These are phyloP conservation scores for Liposcelis brunnea DNA, from an alignment of 2,888 invertebrate species.

Conservation along the genomic window DNA sequence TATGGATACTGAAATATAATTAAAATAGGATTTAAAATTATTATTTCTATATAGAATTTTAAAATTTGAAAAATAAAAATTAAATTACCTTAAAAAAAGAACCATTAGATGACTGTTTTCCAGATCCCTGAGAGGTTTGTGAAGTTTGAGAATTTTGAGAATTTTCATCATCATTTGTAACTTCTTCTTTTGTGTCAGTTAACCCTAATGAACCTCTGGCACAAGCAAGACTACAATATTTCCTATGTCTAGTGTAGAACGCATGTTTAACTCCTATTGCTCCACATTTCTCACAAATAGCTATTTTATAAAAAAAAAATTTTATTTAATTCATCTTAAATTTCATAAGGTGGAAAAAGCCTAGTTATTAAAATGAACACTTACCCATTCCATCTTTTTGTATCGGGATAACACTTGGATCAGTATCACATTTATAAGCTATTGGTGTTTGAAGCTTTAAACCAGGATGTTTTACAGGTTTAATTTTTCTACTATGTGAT, in stretches of 20 bases:
- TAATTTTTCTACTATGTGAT: slow-evolving; percentile 42
- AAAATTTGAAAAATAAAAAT: too few species aligned
- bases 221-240: slow-evolving; percentile 67
- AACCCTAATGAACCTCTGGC: slow-evolving; percentile 35
- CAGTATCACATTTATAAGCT: slow-evolving; percentile 60
- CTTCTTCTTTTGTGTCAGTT: slow-evolving; percentile 18
- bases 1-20: slow-evolving; percentile 4
- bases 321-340: slow-evolving; percentile 7
- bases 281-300: slow-evolving; percentile 70
- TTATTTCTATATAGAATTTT: neutral
- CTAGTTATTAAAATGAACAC: slow-evolving; percentile 21
- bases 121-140: neutral
- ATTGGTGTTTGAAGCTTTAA: slow-evolving; percentile 59
- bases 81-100: slow-evolving; percentile 2
- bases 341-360: slow-evolving; percentile 6
- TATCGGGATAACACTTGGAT: slow-evolving; percentile 72
- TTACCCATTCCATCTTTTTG: slow-evolving; percentile 79
- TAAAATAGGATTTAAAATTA: neutral
- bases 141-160: slow-evolving; percentile 10
- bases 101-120: slow-evolving; percentile 1
- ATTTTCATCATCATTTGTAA: neutral
- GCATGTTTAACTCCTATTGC: slow-evolving; percentile 72
- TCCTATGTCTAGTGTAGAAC: slow-evolving; percentile 65
- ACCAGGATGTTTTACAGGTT: slow-evolving; percentile 55
- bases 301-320: slow-evolving; percentile 29